These are phyloP conservation scores for Brachyistius frenatus DNA, from an alignment of 2,113 vertebrate genomes.

Conservation along the genomic window DNA sequence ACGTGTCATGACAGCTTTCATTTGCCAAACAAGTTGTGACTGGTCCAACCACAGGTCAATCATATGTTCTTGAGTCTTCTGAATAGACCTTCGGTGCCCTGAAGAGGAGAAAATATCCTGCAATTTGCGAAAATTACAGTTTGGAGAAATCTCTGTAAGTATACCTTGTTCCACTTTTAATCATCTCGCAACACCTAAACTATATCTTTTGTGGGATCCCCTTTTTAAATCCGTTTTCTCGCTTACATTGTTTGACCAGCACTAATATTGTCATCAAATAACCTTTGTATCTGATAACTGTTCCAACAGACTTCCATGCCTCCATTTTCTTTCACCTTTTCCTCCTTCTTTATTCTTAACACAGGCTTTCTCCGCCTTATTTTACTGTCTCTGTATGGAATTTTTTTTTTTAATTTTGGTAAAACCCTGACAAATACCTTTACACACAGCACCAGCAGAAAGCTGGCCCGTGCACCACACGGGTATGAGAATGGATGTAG, in stretches of 20 bases:
- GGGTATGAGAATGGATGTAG: conserved; percentile 52
- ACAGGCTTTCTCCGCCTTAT: too few relatives aligned
- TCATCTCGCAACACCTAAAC: not conserved
- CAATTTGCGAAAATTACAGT: not conserved
- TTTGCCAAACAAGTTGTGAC: not conserved
- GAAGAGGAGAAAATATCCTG: not conserved
- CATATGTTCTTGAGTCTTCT: not conserved
- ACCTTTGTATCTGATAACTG: too few relatives aligned
- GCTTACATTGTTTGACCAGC: too few relatives aligned
- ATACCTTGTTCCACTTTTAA: not conserved
- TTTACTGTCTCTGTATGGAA: not conserved
- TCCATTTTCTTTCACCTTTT: too few relatives aligned
- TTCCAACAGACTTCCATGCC: too few relatives aligned
- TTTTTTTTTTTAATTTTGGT: not conserved
- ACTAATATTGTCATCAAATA: too few relatives aligned
- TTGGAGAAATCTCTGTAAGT: too few relatives aligned
- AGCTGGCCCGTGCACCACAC: conserved; percentile 16
- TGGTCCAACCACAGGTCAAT: not conserved
- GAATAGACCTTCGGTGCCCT: not conserved
- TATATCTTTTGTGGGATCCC: not conserved
- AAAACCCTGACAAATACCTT: conserved; percentile 31
- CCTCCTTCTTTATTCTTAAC: too few relatives aligned
- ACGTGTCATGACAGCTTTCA: not conserved
- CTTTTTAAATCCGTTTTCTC: too few relatives aligned
- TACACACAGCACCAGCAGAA: conserved; percentile 5